A percentile compares a stretch with the other conserved stretches of the same genome.
Conservation (phyloP, 1,140 invertebrate species). For the Eueides isabella region DNA sequence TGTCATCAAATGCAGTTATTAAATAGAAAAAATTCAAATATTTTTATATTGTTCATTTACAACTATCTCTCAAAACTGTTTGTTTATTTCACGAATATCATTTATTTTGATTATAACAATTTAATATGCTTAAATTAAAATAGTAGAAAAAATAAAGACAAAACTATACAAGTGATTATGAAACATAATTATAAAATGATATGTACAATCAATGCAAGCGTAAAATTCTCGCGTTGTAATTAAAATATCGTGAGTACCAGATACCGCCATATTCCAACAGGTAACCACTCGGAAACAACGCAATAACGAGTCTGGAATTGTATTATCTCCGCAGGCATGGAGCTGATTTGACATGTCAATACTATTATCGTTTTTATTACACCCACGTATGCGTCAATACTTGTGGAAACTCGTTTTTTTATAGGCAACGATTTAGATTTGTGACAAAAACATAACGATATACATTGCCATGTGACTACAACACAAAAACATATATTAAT, state of each 20-base stretch:
- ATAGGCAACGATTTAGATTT: conserved; percentile 7
- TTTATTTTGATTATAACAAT: too few relatives aligned
- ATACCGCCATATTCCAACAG: neutral
- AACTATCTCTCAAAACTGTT: too few relatives aligned
- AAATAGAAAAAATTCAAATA: too few relatives aligned
- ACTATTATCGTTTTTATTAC: conserved; percentile 12
- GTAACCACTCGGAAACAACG: neutral
- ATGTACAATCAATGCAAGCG: neutral
- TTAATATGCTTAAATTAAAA: too few relatives aligned
- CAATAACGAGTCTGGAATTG: neutral
- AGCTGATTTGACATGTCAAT: conserved; percentile 13
- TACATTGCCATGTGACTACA: neutral
- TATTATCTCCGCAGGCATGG: neutral
- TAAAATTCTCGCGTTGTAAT: neutral
- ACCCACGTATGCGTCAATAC: neutral
- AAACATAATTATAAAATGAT: neutral
- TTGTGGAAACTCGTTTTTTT: neutral
- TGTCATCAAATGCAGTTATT: too few relatives aligned
- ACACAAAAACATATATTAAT: too few relatives aligned
- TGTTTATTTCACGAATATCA: too few relatives aligned
- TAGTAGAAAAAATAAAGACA: too few relatives aligned
- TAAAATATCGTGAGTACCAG: neutral
- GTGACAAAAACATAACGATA: neutral
- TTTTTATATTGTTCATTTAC: too few relatives aligned
- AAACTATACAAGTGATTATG: neutral